Base-by-base conservation (phyloP, 2,888 invertebrate genomes). In the Nycteola revayana region DNA sequence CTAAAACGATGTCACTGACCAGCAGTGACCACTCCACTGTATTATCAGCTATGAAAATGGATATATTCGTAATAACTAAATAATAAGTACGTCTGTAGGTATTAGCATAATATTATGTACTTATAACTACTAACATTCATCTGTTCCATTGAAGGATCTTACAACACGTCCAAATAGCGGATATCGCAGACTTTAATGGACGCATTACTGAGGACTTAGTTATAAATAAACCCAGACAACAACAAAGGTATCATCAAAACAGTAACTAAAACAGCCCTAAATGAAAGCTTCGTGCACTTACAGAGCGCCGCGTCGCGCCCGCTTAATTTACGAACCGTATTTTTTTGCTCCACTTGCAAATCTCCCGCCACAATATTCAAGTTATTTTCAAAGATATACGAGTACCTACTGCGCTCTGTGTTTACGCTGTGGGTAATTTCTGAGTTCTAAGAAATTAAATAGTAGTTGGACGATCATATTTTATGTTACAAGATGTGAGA, bases 281-380 rank as follows among this genome's bases (percentile, higher is more conserved):
- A 60, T 14, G 14, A 14, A 60, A 61, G 61, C 14, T 14, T 14
- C 14, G 5, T 3, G 14, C 14, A n/a, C 5, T 14, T 5, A 14
- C 14, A 14, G 14, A 14, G 2, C 45, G 55, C 49, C 60, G 59
- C 58, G 39, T 55, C 54, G 52, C 60, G 57, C 43, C 53, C 57
- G 57, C 51, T 66, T 73, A 73, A 75, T 73, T 75, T 73, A 74
- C 60, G 58, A 62, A 58, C 54, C 34, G 54, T 47, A 65, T 76
- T 73, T 79, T 80, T 82, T 83, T 84, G 60, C 66, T 66, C 56
- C 58, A 83, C 83, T 70, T 82, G 82, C 80, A 81, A 84, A 80
- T 77, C 56, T 45, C 79, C 73, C 79, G 72, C 70, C 71, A 68
- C 72, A 30, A 67, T 71, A 54, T 61, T 60, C 49, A 54, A 58